A percentile compares a stretch with the other conserved stretches of the same genome.
Conservation (phyloP, 2,797 vertebrate genomes). For the Crotalus adamanteus region DNA sequence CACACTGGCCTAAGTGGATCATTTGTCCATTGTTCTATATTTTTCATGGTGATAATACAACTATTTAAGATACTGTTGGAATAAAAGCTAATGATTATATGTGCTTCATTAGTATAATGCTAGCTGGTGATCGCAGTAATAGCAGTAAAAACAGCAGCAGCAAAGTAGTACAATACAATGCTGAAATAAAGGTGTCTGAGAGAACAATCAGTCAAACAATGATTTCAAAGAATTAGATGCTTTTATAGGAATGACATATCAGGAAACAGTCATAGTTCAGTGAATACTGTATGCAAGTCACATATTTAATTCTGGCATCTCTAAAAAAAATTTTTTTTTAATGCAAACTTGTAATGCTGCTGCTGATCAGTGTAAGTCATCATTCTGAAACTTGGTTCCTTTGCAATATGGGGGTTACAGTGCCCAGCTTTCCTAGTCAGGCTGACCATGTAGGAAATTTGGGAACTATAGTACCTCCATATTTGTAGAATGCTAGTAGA, state of each 20-base stretch:
- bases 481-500: not conserved
- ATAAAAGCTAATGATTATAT: slow-evolving; percentile 5
- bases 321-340: not conserved
- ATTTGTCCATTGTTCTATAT: not conserved
- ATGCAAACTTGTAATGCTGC: not conserved
- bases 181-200: not conserved
- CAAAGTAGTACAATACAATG: slow-evolving; percentile 6
- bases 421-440: not conserved
- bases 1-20: not conserved
- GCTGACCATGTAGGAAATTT: not conserved
- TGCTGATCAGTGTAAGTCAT: not conserved
- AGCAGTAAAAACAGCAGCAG: slow-evolving; percentile 15
- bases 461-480: not conserved
- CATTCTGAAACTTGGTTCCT: not conserved
- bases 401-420: not conserved
- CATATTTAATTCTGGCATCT: not conserved
- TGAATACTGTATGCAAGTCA: not conserved
- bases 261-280: not conserved
- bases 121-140: slow-evolving; percentile 6
- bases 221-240: not conserved
- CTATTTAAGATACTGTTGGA: not conserved
- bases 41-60: slow-evolving; percentile 1
- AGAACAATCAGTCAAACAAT: not conserved
- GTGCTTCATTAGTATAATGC: not conserved
- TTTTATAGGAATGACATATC: not conserved